phyloP scores from a whole-genome alignment of 2,113 vertebrate genomes.

The Melanerpes formicivorus region DNA sequence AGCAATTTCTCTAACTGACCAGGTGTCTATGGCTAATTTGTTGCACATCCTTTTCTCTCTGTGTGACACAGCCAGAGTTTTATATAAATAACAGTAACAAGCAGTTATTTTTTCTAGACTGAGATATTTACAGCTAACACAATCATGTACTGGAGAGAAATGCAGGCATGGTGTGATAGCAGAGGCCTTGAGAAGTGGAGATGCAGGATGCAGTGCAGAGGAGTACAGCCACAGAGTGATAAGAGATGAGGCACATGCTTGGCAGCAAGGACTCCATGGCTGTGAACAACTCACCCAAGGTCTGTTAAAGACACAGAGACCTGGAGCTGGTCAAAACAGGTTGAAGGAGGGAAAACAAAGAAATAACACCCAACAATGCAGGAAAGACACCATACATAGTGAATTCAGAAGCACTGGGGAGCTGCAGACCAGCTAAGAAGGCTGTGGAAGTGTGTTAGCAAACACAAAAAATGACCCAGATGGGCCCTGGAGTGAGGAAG shows the following conservation, averaged over 20 bases:
- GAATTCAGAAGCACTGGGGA: background rate
- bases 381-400: background rate
- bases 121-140: slow-evolving; percentile 3
- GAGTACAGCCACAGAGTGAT: background rate
- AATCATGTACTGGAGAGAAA: background rate
- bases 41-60: slow-evolving; percentile 25
- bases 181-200: background rate
- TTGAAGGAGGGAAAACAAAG: background rate
- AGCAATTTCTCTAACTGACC: slow-evolving; percentile 13
- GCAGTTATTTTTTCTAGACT: background rate
- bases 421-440: background rate
- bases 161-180: background rate
- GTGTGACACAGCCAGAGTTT: background rate
- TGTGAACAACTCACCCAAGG: background rate
- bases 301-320: background rate
- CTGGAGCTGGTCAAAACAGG: background rate
- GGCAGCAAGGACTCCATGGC: fast-evolving
- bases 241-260: background rate
- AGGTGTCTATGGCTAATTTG: background rate
- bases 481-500: background rate
- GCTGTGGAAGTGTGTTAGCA: background rate
- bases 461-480: background rate
- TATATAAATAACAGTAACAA: background rate
- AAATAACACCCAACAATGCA: background rate
- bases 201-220: background rate